phyloP scores from a whole-genome alignment of 1,140 invertebrate genomes.

The Aphaenogaster ashmeadi region DNA sequence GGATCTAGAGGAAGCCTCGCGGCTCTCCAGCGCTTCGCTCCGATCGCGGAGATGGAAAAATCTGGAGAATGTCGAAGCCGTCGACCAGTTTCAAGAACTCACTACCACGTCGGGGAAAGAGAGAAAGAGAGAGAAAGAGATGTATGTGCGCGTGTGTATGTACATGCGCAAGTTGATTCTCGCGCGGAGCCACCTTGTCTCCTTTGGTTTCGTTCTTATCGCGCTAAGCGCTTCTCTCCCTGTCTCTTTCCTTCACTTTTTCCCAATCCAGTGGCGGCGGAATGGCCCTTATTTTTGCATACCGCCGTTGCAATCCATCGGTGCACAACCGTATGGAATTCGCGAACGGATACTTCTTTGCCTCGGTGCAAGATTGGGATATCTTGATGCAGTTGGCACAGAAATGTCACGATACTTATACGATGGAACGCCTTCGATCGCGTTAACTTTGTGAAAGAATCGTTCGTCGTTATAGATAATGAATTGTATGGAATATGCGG shows the following conservation, averaged over 20 bases:
- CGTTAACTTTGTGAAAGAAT: not conserved
- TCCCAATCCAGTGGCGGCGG: not conserved
- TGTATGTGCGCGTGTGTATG: constrained; percentile 52
- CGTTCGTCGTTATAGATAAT: not conserved
- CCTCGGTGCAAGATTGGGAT: not conserved
- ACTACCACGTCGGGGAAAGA: constrained; percentile 70
- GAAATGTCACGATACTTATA: not conserved
- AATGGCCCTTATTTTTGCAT: constrained; percentile 29
- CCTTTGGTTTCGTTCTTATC: constrained; percentile 63
- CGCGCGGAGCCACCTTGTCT: constrained; percentile 73
- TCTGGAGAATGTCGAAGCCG: constrained; percentile 82
- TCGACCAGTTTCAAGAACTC: constrained; percentile 82
- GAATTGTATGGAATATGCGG: not conserved
- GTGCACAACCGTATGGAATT: not conserved
- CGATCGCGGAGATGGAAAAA: constrained; percentile 77
- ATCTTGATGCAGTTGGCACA: not conserved
- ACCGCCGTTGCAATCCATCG: not conserved
- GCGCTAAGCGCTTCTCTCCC: constrained; percentile 19
- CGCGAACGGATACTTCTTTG: not conserved
- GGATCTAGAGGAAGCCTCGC: constrained; percentile 49
- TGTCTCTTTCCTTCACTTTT: constrained; percentile 38
- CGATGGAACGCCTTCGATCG: not conserved
- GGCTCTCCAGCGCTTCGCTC: constrained; percentile 48
- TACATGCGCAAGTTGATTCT: constrained; percentile 82
- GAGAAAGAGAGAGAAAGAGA: constrained; percentile 66